These are phyloP conservation scores for Gastrophysa polygoni DNA, from an alignment of 2,888 invertebrate species.

Conservation along the genomic window DNA sequence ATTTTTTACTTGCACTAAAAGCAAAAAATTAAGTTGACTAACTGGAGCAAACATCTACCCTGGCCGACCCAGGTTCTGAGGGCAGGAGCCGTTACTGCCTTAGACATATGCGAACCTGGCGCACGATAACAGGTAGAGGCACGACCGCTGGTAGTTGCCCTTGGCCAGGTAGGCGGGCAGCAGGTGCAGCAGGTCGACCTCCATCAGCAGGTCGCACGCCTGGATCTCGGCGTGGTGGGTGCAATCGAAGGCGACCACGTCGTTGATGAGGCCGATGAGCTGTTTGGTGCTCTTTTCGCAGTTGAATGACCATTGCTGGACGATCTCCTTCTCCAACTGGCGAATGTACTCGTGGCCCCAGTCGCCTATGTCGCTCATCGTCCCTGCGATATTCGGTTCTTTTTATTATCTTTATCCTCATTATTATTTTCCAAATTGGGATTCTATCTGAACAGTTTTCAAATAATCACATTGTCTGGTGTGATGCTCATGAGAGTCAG, in stretches of 20 bases:
- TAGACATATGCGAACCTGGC: too few species aligned
- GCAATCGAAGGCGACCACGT: conserved; percentile 95
- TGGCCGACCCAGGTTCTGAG: too few species aligned
- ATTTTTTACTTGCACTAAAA: too few species aligned
- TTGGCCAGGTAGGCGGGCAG: conserved; percentile 87
- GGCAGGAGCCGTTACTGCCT: too few species aligned
- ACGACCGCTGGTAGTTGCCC: conserved; percentile 89
- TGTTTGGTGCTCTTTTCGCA: conserved; percentile 61
- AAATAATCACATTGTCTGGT: too few species aligned
- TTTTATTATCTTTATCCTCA: too few species aligned
- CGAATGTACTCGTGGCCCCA: conserved; percentile 99
- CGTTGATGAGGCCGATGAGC: conserved; percentile 78
- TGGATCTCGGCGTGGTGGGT: conserved; percentile 98
- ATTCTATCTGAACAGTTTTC: too few species aligned
- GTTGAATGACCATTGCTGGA: conserved; percentile 75
- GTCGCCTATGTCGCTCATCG: conserved; percentile 86
- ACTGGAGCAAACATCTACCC: too few species aligned
- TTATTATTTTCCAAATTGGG: too few species aligned
- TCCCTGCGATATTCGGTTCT: too few species aligned
- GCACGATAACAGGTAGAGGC: conserved; percentile 86
- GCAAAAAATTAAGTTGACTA: too few species aligned
- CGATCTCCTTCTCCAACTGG: conserved; percentile 88
- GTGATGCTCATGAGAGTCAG: too few species aligned
- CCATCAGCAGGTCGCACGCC: conserved; percentile 97
- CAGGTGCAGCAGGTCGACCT: conserved; percentile 83